Percentiles rank a stretch among this genome's conserved stretches.
phyloP scores from a whole-genome alignment of 2,113 vertebrate genomes.

The Erinaceus europaeus region DNA sequence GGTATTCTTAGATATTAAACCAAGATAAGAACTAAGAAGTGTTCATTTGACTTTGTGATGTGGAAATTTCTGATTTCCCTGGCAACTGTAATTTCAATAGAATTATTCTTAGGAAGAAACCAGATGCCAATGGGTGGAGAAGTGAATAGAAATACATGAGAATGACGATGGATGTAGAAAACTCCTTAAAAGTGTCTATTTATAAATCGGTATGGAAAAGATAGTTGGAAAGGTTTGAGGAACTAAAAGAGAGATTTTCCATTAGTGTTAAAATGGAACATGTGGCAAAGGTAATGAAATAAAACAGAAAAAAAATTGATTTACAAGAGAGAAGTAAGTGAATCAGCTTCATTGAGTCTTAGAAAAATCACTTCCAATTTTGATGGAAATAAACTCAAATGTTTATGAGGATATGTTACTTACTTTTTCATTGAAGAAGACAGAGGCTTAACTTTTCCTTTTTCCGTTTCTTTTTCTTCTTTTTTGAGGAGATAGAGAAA shows the following conservation, averaged over 20 bases:
- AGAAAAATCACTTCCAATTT: neutral
- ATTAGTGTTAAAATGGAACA: slow-evolving; percentile 4
- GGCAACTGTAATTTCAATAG: slow-evolving; percentile 48
- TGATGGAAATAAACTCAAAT: neutral
- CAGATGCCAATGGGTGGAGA: slow-evolving; percentile 47
- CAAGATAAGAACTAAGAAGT: slow-evolving; percentile 32
- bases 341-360: neutral
- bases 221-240: neutral
- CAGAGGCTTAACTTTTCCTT: neutral
- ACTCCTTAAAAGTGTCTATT: slow-evolving; percentile 5
- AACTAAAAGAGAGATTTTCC: neutral
- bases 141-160: slow-evolving; percentile 31
- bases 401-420: neutral
- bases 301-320: neutral
- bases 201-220: slow-evolving; percentile 19
- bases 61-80: slow-evolving; percentile 44
- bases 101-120: slow-evolving; percentile 38
- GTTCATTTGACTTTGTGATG: slow-evolving; percentile 49
- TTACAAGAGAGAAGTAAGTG: slow-evolving; percentile 3
- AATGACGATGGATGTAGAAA: slow-evolving; percentile 1
- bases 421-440: neutral
- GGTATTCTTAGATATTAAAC: slow-evolving; percentile 35
- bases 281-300: neutral
- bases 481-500: too few relatives aligned
- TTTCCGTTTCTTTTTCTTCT: too few relatives aligned